A percentile compares a stretch with the other conserved stretches of the same genome.
phyloP scores from a whole-genome alignment of 1,140 invertebrate genomes.

The Euschistus heros region DNA sequence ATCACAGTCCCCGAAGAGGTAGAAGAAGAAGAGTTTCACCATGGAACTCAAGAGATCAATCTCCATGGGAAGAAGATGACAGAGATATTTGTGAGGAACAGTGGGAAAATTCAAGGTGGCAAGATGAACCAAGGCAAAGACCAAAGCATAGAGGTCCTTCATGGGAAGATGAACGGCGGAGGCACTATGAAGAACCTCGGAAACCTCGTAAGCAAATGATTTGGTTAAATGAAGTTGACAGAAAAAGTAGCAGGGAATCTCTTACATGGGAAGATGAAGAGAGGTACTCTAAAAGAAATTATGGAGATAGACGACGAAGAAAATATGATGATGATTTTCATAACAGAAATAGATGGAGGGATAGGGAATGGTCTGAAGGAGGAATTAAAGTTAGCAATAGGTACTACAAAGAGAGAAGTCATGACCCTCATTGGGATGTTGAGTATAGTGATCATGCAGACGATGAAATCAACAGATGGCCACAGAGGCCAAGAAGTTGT shows the following conservation, averaged over 20 bases:
- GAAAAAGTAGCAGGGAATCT: constrained; percentile 29
- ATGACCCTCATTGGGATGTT: constrained; percentile 46
- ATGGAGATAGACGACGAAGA: constrained; percentile 28
- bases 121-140: constrained; percentile 25
- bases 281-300: constrained; percentile 28
- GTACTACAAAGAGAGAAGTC: constrained; percentile 36
- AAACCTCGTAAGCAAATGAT: constrained; percentile 31
- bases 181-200: constrained; percentile 24
- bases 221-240: constrained; percentile 33
- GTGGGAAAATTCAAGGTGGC: constrained; percentile 28
- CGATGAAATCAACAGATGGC: constrained; percentile 27
- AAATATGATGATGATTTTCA: constrained; percentile 37
- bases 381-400: constrained; percentile 36
- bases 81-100: constrained; percentile 29
- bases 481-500: constrained; percentile 26
- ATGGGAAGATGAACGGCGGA: constrained; percentile 30
- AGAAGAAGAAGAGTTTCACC: constrained; percentile 30
- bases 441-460: constrained; percentile 34
- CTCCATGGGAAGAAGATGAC: constrained; percentile 57
- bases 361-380: constrained; percentile 33
- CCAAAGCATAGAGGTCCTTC: constrained; percentile 28
- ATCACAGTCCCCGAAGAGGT: constrained; percentile 26
- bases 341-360: constrained; percentile 25
- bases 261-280: constrained; percentile 32
- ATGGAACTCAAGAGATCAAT: constrained; percentile 50